A percentile compares a stretch with the other conserved stretches of the same genome.
Evolutionary conservation across 2,888 invertebrate species (phyloP).

Genomic region (Tolmerus cingulatus): DNA sequence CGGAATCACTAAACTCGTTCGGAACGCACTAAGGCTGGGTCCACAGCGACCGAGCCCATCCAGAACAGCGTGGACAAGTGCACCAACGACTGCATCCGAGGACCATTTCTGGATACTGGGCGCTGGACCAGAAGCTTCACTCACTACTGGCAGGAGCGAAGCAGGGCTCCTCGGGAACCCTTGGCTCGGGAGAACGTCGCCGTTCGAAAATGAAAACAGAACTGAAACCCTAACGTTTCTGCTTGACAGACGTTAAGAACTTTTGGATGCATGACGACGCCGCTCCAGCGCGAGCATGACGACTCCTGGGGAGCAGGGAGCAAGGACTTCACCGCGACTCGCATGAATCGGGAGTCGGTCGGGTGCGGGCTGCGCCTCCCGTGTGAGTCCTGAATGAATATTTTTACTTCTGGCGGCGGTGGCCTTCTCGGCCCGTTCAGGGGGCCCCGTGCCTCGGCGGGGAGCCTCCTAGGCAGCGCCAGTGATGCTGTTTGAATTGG

Average conservation of each 20-base stretch:
- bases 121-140: not conserved
- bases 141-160: not conserved
- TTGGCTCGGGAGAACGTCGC: conserved; percentile 52
- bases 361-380: not conserved
- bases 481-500: conserved; percentile 23
- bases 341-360: not conserved
- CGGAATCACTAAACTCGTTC: not conserved
- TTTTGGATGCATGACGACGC: conserved; percentile 23
- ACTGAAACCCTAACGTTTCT: conserved; percentile 58
- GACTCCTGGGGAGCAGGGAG: not conserved
- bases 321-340: not conserved
- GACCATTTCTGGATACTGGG: not conserved
- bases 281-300: not conserved
- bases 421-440: not conserved
- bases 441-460: not conserved
- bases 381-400: conserved; percentile 44
- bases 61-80: not conserved
- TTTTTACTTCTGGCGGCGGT: conserved; percentile 21
- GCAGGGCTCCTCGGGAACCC: not conserved
- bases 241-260: conserved; percentile 47
- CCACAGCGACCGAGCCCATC: not conserved
- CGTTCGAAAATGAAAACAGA: conserved; percentile 57
- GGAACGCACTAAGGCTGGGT: not conserved
- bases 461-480: not conserved
- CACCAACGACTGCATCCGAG: not conserved